A percentile compares a stretch with the other conserved stretches of the same genome.
phyloP scores from a whole-genome alignment of 2,797 vertebrate species.

The Lycodopsis pacificus region DNA sequence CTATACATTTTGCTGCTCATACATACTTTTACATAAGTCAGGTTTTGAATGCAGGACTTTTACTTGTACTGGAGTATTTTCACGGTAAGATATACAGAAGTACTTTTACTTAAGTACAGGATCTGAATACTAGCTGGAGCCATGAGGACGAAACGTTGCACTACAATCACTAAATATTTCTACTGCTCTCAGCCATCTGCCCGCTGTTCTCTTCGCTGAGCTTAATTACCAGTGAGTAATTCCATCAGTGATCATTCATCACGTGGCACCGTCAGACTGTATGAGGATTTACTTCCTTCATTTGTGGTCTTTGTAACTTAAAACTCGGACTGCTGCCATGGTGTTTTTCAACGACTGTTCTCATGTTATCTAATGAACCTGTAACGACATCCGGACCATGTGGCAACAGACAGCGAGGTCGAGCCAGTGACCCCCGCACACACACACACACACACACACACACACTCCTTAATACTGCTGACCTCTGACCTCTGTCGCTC shows the following conservation, averaged over 20 bases:
- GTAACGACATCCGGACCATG: conserved; percentile 34
- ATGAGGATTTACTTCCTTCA: not conserved
- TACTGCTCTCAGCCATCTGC: conserved; percentile 34
- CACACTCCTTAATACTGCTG: conserved; percentile 4
- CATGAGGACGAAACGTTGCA: not conserved
- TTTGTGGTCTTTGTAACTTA: conserved; percentile 24
- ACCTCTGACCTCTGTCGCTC: conserved; percentile 55
- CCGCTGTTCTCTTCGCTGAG: not conserved
- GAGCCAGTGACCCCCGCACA: not conserved
- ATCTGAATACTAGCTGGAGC: not conserved
- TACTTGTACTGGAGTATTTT: not conserved
- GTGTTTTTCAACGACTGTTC: not conserved
- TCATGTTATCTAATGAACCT: conserved; percentile 10
- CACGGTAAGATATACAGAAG: not conserved
- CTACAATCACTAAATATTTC: not conserved
- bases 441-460: conserved; percentile 1
- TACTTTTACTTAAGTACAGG: not conserved
- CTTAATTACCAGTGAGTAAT: conserved; percentile 39
- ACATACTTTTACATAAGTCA: not conserved
- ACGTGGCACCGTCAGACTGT: not conserved
- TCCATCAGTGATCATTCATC: conserved; percentile 33
- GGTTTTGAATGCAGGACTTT: not conserved
- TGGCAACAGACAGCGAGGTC: conserved; percentile 12
- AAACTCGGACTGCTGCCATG: conserved; percentile 5
- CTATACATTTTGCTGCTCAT: not conserved